Percentiles rank a stretch among this genome's conserved stretches.
Evolutionary conservation across 2,888 invertebrate species (phyloP).

Genomic region (Colletes collaris): DNA sequence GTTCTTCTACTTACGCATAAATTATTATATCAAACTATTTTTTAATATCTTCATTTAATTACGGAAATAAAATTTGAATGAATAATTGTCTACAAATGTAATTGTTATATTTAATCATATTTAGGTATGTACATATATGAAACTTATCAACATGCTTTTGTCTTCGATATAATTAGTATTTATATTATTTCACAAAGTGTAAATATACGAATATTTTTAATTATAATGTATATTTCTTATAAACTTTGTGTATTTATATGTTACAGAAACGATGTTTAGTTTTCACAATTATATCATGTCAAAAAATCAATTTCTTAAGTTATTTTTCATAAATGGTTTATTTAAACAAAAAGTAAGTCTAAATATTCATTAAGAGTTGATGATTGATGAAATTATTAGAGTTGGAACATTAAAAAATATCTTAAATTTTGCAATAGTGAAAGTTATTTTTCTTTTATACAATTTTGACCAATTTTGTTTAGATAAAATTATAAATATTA

Average conservation of each 20-base stretch:
- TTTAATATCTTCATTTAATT: no score
- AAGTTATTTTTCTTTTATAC: neutral
- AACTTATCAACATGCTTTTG: no score
- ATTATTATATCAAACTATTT: no score
- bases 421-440: neutral
- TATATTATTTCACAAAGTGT: no score
- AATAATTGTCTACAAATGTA: no score
- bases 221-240: neutral
- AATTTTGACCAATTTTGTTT: conserved; percentile 2
- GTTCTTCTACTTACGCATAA: no score
- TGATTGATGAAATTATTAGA: neutral
- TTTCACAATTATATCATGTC: conserved; percentile 4
- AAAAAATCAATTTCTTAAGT: neutral
- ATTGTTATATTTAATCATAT: no score
- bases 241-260: conserved; percentile 3
- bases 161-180: no score
- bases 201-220: neutral
- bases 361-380: neutral
- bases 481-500: neutral
- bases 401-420: neutral
- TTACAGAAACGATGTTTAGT: conserved; percentile 6
- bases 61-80: no score
- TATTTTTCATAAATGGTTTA: neutral
- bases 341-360: conserved; percentile 23
- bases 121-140: no score